A percentile compares a stretch with the other conserved stretches of the same genome.
phyloP scores from a whole-genome alignment of 2,888 invertebrate species.

The Apamea epomidion region DNA sequence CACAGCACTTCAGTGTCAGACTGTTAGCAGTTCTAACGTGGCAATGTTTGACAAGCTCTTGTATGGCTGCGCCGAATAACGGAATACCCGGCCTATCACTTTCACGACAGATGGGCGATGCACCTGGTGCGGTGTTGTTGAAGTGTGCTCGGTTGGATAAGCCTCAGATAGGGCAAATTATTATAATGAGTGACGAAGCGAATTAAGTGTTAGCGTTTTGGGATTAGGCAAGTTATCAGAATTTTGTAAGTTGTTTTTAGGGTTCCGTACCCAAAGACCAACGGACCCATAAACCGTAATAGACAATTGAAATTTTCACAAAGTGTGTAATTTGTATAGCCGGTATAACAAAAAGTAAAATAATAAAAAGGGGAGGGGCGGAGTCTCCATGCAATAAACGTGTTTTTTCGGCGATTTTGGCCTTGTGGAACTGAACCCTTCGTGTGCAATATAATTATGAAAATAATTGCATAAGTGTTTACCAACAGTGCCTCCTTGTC shows the following conservation, averaged over 20 bases:
- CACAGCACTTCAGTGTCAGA: neutral
- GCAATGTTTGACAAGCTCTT: slow-evolving; percentile 39
- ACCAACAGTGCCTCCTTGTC: neutral
- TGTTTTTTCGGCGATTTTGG: too few relatives aligned
- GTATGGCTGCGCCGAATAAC: slow-evolving; percentile 18
- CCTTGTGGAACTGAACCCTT: too few relatives aligned
- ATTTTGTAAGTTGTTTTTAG: neutral
- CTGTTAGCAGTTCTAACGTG: slow-evolving; percentile 16
- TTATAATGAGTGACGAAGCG: neutral
- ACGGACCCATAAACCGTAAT: too few relatives aligned
- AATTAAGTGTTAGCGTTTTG: neutral
- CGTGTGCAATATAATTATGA: too few relatives aligned
- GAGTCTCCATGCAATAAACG: too few relatives aligned
- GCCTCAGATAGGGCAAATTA: neutral
- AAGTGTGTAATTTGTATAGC: too few relatives aligned
- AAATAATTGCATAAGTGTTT: too few relatives aligned
- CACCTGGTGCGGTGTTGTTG: slow-evolving; percentile 30
- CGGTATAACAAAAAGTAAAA: too few relatives aligned
- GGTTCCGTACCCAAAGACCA: too few relatives aligned
- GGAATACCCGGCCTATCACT: slow-evolving; percentile 23
- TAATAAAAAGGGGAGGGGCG: too few relatives aligned
- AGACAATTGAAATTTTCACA: too few relatives aligned
- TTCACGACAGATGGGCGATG: slow-evolving; percentile 39
- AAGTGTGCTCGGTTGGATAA: neutral
- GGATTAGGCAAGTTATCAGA: neutral